These are phyloP conservation scores for Drosophila ficusphila DNA, from an alignment of 1,140 invertebrate species.

Conservation along the genomic window DNA sequence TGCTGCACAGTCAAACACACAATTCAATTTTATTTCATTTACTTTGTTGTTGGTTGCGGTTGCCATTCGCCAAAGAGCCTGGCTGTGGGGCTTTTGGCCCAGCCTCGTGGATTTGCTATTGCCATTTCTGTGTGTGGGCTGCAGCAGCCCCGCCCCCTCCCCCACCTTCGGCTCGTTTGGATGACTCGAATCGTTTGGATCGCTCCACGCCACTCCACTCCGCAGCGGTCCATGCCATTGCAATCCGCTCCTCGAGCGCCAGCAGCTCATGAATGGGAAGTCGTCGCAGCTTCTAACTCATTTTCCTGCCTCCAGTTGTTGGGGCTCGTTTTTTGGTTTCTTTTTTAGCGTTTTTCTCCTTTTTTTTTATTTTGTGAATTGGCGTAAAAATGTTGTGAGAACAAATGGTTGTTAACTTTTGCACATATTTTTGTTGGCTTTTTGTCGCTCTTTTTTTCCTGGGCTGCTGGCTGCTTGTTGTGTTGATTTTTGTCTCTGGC, in stretches of 20 bases:
- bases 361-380: constrained; percentile 68
- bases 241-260: constrained; percentile 68
- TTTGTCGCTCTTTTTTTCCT: constrained; percentile 16
- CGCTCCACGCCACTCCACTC: constrained; percentile 10
- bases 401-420: constrained; percentile 81
- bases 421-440: constrained; percentile 51
- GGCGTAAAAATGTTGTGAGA: constrained; percentile 82
- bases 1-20: constrained; percentile 72
- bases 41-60: constrained; percentile 65
- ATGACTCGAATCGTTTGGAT: constrained; percentile 59
- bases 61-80: constrained; percentile 66
- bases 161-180: constrained; percentile 12
- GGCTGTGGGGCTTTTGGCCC: constrained; percentile 30
- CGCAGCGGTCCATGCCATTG: too few relatives aligned
- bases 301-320: constrained; percentile 55
- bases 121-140: constrained; percentile 72
- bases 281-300: constrained; percentile 75
- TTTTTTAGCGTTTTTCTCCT: constrained; percentile 18
- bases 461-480: constrained; percentile 5
- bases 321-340: constrained; percentile 24
- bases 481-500: constrained; percentile 56
- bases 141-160: constrained; percentile 21
- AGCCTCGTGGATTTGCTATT: constrained; percentile 45
- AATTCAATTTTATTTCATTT: constrained; percentile 82
- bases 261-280: constrained; percentile 77